Conservation (phyloP, 2,113 vertebrate species). For the Charadrius vociferus region DNA sequence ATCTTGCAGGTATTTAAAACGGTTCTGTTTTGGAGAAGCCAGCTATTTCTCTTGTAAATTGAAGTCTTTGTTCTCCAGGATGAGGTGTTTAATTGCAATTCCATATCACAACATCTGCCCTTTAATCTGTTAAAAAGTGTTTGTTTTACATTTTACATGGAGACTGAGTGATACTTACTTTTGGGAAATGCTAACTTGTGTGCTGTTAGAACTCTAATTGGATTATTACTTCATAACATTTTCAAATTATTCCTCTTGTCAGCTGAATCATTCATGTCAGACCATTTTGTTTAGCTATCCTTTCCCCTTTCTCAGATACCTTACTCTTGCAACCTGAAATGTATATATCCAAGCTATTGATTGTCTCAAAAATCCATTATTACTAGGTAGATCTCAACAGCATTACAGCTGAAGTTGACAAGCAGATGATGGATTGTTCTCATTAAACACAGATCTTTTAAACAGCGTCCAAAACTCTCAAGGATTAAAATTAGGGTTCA, state of each 20-base stretch:
- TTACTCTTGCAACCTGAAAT: background rate
- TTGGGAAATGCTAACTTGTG: background rate
- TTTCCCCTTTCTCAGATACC: background rate
- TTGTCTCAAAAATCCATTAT: background rate
- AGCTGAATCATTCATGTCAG: background rate
- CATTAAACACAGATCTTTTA: conserved; percentile 12
- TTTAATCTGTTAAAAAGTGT: background rate
- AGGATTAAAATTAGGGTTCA: background rate
- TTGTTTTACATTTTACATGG: background rate
- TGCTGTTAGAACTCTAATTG: background rate
- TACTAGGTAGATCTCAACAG: background rate
- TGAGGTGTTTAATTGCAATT: background rate
- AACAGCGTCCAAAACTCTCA: background rate
- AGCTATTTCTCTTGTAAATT: background rate
- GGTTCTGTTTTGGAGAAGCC: background rate
- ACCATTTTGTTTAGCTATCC: background rate
- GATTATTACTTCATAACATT: background rate
- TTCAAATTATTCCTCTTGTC: background rate
- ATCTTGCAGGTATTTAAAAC: background rate
- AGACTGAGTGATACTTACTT: background rate
- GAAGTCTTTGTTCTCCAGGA: background rate
- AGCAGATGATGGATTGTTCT: background rate
- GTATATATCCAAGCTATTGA: background rate
- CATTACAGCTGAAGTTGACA: background rate
- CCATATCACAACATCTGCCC: background rate